phyloP scores from a whole-genome alignment of 2,797 vertebrate species.

The Helicolenus hilgendorfi region DNA sequence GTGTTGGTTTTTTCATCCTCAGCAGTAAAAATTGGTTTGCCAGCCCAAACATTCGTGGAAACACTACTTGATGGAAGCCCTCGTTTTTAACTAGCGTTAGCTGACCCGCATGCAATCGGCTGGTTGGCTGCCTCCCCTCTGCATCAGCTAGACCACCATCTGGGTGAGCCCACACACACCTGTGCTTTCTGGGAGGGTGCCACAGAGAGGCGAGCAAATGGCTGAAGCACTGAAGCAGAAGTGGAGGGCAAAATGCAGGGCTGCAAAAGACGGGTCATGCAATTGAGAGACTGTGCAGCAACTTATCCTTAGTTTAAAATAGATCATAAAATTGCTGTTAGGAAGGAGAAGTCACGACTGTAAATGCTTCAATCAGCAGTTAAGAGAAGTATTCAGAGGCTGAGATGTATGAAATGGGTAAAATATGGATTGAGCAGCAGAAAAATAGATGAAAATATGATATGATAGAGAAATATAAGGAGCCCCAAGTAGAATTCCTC shows the following conservation, averaged over 20 bases:
- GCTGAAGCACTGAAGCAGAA: slow-evolving; percentile 33
- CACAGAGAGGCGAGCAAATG: slow-evolving; percentile 35
- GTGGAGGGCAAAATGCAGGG: slow-evolving; percentile 26
- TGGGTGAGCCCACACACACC: slow-evolving; percentile 75
- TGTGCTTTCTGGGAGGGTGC: slow-evolving; percentile 72
- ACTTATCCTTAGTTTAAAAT: neutral
- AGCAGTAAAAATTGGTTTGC: neutral
- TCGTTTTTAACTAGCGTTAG: neutral
- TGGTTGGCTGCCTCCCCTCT: slow-evolving; percentile 57
- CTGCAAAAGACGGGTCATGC: neutral
- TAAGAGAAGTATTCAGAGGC: neutral
- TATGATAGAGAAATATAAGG: neutral
- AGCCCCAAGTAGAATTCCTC: neutral
- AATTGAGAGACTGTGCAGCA: neutral
- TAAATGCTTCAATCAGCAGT: neutral
- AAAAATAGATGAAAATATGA: neutral
- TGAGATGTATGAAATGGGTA: neutral
- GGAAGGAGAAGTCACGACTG: neutral
- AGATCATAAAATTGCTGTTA: neutral
- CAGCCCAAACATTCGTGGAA: neutral
- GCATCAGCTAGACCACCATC: slow-evolving; percentile 63
- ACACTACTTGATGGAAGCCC: neutral
- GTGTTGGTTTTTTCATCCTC: neutral
- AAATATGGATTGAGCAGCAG: neutral
- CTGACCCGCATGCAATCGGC: slow-evolving; percentile 38